phyloP scores from a whole-genome alignment of 2,113 vertebrate genomes.

The Castor canadensis region DNA sequence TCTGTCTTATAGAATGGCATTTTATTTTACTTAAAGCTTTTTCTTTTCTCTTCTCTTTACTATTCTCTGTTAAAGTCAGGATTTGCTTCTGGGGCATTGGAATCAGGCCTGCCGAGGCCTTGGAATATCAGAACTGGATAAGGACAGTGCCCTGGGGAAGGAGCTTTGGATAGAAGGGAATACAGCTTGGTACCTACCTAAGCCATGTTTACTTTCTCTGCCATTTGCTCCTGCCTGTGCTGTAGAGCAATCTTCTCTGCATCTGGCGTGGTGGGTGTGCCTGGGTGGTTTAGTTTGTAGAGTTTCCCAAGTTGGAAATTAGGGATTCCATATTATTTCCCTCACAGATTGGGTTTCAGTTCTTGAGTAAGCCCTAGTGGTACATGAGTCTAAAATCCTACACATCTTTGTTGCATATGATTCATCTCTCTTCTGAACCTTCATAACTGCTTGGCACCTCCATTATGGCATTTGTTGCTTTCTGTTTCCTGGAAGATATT shows the following conservation, averaged over 20 bases:
- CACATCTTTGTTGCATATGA: background rate
- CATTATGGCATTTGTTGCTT: slow-evolving; percentile 24
- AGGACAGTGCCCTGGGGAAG: background rate
- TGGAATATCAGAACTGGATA: background rate
- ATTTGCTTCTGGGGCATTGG: background rate
- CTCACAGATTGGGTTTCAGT: slow-evolving; percentile 6
- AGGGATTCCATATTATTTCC: slow-evolving; percentile 24
- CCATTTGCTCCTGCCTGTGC: slow-evolving; percentile 38
- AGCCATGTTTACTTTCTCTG: slow-evolving; percentile 10
- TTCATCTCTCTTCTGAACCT: slow-evolving; percentile 31
- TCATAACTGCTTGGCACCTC: background rate
- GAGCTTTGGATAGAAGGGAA: background rate
- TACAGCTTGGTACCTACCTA: background rate
- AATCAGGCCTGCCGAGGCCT: background rate
- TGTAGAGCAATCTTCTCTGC: background rate
- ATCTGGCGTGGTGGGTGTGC: slow-evolving; percentile 59
- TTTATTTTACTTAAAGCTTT: slow-evolving; percentile 40
- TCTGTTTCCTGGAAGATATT: slow-evolving; percentile 16
- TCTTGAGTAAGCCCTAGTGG: background rate
- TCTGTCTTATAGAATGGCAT: slow-evolving; percentile 12
- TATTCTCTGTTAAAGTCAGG: background rate
- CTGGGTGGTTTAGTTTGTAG: background rate
- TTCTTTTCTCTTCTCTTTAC: background rate
- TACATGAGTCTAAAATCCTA: background rate
- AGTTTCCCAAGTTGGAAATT: slow-evolving; percentile 32